A percentile compares a stretch with the other conserved stretches of the same genome.
Evolutionary conservation across 2,113 vertebrate genomes (phyloP).

Genomic region (Bubo bubo): DNA sequence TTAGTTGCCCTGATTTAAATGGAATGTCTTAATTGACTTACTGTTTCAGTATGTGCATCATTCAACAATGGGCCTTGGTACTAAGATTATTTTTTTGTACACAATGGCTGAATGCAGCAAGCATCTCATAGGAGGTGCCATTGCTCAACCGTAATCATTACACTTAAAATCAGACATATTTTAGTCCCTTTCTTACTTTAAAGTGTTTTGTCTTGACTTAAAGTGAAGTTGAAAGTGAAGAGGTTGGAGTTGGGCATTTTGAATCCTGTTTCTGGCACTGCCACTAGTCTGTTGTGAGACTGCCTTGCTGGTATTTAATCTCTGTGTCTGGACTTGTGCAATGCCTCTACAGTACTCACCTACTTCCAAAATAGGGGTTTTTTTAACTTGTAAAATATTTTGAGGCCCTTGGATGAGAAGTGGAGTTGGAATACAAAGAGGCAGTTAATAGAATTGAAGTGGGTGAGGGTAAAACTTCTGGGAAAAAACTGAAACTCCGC

Average conservation of each 20-base stretch:
- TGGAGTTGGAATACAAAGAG: neutral
- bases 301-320: conserved; percentile 12
- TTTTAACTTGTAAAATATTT: neutral
- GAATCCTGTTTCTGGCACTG: neutral
- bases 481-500: neutral
- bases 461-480: neutral
- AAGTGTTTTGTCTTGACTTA: neutral
- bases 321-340: conserved; percentile 1
- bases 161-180: neutral
- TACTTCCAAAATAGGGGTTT: conserved; percentile 10
- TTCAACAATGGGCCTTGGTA: rapidly evolving
- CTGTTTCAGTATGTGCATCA: neutral
- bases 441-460: conserved; percentile 2
- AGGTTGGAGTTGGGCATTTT: neutral
- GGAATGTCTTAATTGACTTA: neutral
- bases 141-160: neutral
- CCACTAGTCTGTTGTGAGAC: neutral
- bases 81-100: neutral
- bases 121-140: neutral
- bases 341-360: neutral
- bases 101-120: neutral
- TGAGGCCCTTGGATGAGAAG: neutral
- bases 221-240: neutral
- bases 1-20: neutral
- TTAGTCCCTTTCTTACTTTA: neutral